A percentile compares a stretch with the other conserved stretches of the same genome.
These are phyloP conservation scores for Xiphophorus maculatus DNA, from an alignment of 2,113 vertebrate genomes.

Conservation along the genomic window DNA sequence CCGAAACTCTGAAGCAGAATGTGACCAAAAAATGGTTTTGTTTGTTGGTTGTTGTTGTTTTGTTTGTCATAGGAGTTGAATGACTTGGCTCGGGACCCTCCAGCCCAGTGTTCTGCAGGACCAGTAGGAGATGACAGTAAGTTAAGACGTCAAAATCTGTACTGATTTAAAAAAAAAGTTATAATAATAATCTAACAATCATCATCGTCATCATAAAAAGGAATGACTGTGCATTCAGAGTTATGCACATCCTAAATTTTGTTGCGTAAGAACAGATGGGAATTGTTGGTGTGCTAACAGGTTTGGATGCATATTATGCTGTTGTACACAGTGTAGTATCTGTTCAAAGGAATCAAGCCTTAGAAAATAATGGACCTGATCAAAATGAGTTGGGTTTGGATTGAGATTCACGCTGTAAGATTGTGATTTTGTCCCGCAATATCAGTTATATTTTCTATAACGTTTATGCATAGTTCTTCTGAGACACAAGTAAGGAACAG, in stretches of 20 bases:
- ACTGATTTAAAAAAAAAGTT: not conserved
- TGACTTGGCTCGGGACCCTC: conserved; percentile 96
- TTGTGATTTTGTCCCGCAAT: not conserved
- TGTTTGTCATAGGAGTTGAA: conserved; percentile 88
- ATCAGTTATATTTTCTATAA: not conserved
- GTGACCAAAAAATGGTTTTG: conserved; percentile 23
- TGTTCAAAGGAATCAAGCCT: not conserved
- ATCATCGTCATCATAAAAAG: too few relatives aligned
- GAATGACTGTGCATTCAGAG: not conserved
- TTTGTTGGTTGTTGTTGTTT: conserved; percentile 1
- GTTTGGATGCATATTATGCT: not conserved
- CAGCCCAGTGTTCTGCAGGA: conserved; percentile 97
- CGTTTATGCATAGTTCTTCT: too few relatives aligned
- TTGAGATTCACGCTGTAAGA: not conserved
- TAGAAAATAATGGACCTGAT: too few relatives aligned
- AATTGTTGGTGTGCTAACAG: too few relatives aligned
- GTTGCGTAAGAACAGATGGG: not conserved
- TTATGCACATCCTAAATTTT: too few relatives aligned
- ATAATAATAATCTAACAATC: too few relatives aligned
- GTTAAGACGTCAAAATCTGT: conserved; percentile 39
- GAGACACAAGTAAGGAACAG: not conserved
- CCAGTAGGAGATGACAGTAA: conserved; percentile 96
- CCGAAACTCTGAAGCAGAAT: not conserved
- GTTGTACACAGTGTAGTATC: not conserved
- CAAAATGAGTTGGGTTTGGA: too few relatives aligned